phyloP scores from a whole-genome alignment of 2,797 vertebrate species.

The Anguilla megastoma region DNA sequence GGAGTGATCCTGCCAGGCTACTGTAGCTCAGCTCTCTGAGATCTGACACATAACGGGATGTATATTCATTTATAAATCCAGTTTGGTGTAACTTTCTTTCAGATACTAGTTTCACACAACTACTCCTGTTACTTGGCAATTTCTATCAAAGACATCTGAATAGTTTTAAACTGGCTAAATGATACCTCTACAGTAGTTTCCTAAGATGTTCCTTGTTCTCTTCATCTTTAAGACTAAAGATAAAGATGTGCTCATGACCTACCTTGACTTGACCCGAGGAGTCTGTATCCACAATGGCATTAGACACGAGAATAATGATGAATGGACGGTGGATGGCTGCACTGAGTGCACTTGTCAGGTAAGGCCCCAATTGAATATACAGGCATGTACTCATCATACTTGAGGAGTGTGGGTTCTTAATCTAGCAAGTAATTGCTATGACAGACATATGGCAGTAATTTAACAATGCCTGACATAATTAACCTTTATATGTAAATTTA shows the following conservation, averaged over 20 bases:
- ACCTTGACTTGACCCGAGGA: constrained; percentile 72
- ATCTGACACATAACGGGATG: background rate
- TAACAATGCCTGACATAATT: constrained; percentile 53
- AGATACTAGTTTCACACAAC: background rate
- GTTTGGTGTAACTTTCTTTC: constrained; percentile 9
- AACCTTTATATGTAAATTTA: constrained; percentile 52
- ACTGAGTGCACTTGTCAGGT: constrained; percentile 98
- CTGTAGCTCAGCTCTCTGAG: background rate
- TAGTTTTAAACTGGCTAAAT: background rate
- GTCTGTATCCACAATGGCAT: constrained; percentile 89
- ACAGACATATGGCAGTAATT: constrained; percentile 51
- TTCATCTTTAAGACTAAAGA: constrained; percentile 72
- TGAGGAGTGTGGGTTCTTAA: constrained; percentile 46
- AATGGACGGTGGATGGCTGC: constrained; percentile 96
- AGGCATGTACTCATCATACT: constrained; percentile 31
- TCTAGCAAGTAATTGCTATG: constrained; percentile 65
- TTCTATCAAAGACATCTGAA: constrained; percentile 66
- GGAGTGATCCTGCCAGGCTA: background rate
- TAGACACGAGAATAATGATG: constrained; percentile 81
- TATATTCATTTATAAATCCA: background rate
- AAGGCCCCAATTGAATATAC: constrained; percentile 40
- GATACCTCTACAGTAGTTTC: background rate
- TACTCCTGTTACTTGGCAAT: constrained; percentile 48
- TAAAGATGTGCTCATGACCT: constrained; percentile 69
- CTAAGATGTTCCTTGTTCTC: constrained; percentile 27